A percentile compares a stretch with the other conserved stretches of the same genome.
These are phyloP conservation scores for Anser brachyrhynchus DNA, from an alignment of 2,113 vertebrate genomes.

Conservation along the genomic window DNA sequence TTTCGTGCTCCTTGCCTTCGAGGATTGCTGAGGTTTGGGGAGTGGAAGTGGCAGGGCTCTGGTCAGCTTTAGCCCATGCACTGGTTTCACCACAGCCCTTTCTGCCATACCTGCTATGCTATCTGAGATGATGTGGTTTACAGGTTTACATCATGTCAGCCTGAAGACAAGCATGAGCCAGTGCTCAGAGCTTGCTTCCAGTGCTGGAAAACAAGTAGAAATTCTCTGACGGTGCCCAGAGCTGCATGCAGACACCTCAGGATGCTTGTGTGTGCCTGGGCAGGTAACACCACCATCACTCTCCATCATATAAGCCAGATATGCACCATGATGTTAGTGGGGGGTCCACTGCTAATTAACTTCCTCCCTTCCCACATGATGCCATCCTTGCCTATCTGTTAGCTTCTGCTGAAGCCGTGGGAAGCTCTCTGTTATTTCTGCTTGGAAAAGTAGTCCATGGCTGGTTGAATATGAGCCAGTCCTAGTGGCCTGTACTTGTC, in stretches of 20 bases:
- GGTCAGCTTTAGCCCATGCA: neutral
- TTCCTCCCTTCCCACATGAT: neutral
- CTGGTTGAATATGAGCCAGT: neutral
- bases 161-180: neutral
- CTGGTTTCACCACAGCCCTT: neutral
- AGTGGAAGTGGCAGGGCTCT: no score
- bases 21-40: neutral
- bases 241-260: neutral
- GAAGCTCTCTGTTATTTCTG: neutral
- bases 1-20: neutral
- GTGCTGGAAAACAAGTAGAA: neutral
- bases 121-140: neutral
- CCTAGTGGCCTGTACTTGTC: neutral
- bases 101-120: neutral
- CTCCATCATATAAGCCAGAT: neutral
- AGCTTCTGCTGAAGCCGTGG: neutral
- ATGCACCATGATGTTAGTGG: neutral
- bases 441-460: neutral
- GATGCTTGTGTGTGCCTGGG: neutral
- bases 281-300: neutral
- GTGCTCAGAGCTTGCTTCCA: neutral
- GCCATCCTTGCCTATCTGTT: neutral
- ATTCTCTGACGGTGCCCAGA: neutral
- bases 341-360: neutral
- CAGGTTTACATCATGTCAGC: neutral